Evolutionary conservation across 2,113 vertebrate genomes (phyloP), one percentile per base, ranked within the genome.

Genomic region (Mirza zaza): DNA sequence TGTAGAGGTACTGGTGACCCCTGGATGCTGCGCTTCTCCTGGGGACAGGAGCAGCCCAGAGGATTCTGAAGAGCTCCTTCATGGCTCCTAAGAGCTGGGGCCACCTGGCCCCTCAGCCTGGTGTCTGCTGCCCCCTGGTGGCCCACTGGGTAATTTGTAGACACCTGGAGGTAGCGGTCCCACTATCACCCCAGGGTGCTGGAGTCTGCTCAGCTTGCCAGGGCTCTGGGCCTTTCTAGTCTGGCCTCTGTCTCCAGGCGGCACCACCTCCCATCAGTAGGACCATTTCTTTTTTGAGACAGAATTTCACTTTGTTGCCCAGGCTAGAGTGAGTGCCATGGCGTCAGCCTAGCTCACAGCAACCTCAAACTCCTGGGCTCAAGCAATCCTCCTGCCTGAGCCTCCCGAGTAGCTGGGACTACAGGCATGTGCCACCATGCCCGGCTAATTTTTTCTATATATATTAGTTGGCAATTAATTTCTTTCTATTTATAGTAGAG

Each of bases 1-100:
- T 99, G 99, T 93, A 97, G 95, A 98, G 99, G 99, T 99, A 99
- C 34, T 39, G 81, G 18, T 34, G 4, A 59, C 80, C 81, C 67
- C 29, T 0, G 0, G 70, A 90, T 29, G 11, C 82, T 6, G 11
- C 36, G 6, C 32, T 87, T 14, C 45, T n/a, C 8, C 14, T 45
- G 29, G 67, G 55, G 20, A 6, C 73, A 15, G 25, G 34, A 80
- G 39, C 29, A n/a, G 45, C 50, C 29, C 15, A 14, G 63, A 32
- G 13, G 45, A 25, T 9, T 50, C 87, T 32, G 21, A n/a, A 76
- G 27, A 4, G 13, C 15, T 1, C 85, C n/a, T 15, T 63, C n/a
- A 76, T 91, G 42, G 61, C 9, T 36, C 34, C 86, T 20, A 23
- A 45, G 34, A 59, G 90, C 20, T 1, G 0, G 27, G 39, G 25